Evolutionary conservation across 2,113 vertebrate species (phyloP).

Genomic region (Campylomormyrus numenius): DNA sequence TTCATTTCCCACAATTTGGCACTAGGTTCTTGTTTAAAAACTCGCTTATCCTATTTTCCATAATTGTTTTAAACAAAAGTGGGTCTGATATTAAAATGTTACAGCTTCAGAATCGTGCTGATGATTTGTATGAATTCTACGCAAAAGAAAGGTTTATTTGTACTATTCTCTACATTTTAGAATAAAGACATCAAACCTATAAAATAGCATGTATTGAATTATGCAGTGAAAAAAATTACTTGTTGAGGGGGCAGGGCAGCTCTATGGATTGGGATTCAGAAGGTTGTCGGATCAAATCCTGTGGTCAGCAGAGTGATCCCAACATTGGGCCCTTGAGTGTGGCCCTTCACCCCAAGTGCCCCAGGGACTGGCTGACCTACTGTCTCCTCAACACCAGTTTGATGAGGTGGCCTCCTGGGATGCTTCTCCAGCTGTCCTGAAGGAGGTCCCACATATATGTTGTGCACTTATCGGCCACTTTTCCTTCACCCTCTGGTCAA

Average conservation of each 20-base stretch:
- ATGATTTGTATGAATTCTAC: too few species aligned
- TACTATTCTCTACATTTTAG: not conserved
- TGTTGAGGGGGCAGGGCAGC: not conserved
- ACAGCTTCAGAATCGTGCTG: too few species aligned
- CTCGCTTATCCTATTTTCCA: too few species aligned
- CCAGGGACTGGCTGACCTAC: too few species aligned
- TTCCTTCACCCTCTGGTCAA: not conserved
- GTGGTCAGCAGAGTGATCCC: not conserved
- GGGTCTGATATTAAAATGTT: too few species aligned
- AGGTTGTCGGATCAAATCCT: not conserved
- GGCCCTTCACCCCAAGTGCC: not conserved
- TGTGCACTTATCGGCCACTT: not conserved
- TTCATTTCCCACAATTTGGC: too few species aligned
- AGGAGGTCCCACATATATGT: not conserved
- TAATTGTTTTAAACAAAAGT: too few species aligned
- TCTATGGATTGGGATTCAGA: not conserved
- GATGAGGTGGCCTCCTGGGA: too few species aligned
- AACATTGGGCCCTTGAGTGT: not conserved
- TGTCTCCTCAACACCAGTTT: too few species aligned
- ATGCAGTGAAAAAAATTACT: not conserved
- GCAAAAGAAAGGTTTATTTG: not conserved
- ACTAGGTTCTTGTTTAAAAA: too few species aligned
- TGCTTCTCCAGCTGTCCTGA: too few species aligned
- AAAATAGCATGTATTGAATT: not conserved
- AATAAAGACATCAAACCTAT: not conserved